These are phyloP conservation scores for Amphipoea lucens DNA, from an alignment of 2,888 invertebrate genomes.

Conservation along the genomic window DNA sequence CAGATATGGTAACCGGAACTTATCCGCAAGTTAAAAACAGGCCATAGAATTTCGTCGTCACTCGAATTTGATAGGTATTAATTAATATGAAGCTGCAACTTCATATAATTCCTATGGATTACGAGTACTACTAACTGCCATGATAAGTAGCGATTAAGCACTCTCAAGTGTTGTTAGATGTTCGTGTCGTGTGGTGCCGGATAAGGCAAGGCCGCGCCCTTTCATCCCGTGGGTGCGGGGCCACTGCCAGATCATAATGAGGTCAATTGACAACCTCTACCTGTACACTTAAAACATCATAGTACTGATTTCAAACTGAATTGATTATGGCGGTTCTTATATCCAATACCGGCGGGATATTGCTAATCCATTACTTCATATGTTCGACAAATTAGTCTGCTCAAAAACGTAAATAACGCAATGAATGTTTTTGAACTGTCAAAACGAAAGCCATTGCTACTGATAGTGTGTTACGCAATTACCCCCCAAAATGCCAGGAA, in stretches of 20 bases:
- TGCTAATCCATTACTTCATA: not conserved
- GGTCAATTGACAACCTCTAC: conserved; percentile 42
- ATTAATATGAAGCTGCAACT: not conserved
- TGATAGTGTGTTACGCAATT: not conserved
- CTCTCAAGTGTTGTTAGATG: not conserved
- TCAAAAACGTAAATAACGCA: not conserved
- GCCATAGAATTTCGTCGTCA: not conserved
- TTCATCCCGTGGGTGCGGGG: conserved; percentile 44
- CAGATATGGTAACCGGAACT: not conserved
- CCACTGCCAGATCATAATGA: conserved; percentile 45
- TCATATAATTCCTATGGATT: not conserved
- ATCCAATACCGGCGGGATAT: not conserved
- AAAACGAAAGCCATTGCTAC: not conserved
- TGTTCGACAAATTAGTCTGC: not conserved
- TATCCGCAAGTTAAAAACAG: not conserved
- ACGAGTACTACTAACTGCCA: not conserved
- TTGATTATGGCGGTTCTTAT: not conserved
- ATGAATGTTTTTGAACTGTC: not conserved
- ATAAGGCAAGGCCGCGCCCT: conserved; percentile 53
- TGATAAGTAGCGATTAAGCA: conserved; percentile 4
- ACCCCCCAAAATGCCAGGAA: too few species aligned
- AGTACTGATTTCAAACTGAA: conserved; percentile 21
- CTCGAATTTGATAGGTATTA: not conserved
- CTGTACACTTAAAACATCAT: conserved; percentile 3
- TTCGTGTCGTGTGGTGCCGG: conserved; percentile 22